Evolutionary conservation across 2,888 invertebrate genomes (phyloP).

Genomic region (Operophtera brumata): DNA sequence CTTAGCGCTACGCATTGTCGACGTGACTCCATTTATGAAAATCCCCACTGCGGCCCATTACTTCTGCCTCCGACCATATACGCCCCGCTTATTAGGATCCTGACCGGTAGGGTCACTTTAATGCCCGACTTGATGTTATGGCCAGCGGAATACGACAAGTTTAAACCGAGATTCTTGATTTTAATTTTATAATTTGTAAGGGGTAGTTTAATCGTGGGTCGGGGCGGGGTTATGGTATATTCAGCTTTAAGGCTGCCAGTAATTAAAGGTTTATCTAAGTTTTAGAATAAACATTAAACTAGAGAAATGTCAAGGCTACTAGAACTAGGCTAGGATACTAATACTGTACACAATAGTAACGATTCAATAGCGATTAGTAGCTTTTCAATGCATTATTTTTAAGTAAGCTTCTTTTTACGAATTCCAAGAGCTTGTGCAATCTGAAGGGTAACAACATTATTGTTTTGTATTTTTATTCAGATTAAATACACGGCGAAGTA

Average conservation of each 20-base stretch:
- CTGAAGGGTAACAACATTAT: slow-evolving; percentile 18
- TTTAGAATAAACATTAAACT: not conserved
- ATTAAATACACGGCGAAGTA: slow-evolving; percentile 44
- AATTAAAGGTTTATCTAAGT: slow-evolving; percentile 12
- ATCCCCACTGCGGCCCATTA: slow-evolving; percentile 36
- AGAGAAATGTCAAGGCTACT: not conserved
- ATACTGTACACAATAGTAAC: not conserved
- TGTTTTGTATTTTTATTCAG: slow-evolving; percentile 33
- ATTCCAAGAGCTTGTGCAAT: not conserved
- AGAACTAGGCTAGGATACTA: not conserved
- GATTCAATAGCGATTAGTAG: too few relatives aligned
- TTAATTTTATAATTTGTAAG: slow-evolving; percentile 32
- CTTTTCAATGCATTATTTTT: not conserved
- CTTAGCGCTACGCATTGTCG: slow-evolving; percentile 35
- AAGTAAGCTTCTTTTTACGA: not conserved
- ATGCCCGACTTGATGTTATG: slow-evolving; percentile 32
- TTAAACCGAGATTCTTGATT: slow-evolving; percentile 32
- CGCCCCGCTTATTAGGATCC: slow-evolving; percentile 34
- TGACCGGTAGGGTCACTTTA: slow-evolving; percentile 36
- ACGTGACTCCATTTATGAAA: slow-evolving; percentile 51
- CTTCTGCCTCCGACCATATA: slow-evolving; percentile 32
- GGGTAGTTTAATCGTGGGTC: slow-evolving; percentile 27
- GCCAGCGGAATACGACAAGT: slow-evolving; percentile 29
- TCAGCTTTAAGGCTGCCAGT: slow-evolving; percentile 3
- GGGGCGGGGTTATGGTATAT: slow-evolving; percentile 8